Evolutionary conservation across 2,113 vertebrate species (phyloP).

Genomic region (Pionites leucogaster): DNA sequence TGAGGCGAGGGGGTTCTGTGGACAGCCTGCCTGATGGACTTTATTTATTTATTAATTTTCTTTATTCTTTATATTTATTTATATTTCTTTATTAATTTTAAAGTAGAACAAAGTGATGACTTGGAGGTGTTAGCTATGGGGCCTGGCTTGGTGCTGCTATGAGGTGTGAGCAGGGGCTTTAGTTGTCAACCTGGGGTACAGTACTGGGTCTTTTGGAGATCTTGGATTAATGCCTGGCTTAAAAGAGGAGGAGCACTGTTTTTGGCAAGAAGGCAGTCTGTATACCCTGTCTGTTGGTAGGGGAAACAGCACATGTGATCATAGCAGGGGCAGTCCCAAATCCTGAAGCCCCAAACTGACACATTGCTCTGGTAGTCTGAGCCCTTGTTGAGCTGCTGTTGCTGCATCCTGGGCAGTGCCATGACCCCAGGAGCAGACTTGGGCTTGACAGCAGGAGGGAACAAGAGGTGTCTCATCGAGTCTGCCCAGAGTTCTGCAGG

Average conservation of each 20-base stretch:
- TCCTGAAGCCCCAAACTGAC: fast-evolving
- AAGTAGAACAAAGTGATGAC: not conserved
- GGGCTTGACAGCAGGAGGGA: not conserved
- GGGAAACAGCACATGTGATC: not conserved
- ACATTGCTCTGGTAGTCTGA: not conserved
- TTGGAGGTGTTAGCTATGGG: not conserved
- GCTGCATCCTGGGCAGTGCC: not conserved
- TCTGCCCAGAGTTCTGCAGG: not conserved
- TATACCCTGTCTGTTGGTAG: fast-evolving
- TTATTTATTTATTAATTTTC: not conserved
- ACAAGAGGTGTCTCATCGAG: fast-evolving
- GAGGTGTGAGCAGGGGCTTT: fast-evolving
- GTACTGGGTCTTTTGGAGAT: not conserved
- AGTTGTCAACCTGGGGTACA: not conserved
- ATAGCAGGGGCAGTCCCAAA: not conserved
- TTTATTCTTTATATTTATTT: not conserved
- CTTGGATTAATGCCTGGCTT: not conserved
- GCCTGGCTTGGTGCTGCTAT: not conserved
- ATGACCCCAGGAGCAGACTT: fast-evolving
- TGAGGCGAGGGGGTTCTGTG: conserved; percentile 7
- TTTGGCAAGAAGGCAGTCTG: not conserved
- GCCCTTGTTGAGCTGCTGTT: not conserved
- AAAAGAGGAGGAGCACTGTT: fast-evolving
- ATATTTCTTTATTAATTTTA: not conserved
- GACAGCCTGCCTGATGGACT: not conserved